Base-by-base conservation (phyloP, 2,888 invertebrate species). In the Drosophila mettleri region DNA sequence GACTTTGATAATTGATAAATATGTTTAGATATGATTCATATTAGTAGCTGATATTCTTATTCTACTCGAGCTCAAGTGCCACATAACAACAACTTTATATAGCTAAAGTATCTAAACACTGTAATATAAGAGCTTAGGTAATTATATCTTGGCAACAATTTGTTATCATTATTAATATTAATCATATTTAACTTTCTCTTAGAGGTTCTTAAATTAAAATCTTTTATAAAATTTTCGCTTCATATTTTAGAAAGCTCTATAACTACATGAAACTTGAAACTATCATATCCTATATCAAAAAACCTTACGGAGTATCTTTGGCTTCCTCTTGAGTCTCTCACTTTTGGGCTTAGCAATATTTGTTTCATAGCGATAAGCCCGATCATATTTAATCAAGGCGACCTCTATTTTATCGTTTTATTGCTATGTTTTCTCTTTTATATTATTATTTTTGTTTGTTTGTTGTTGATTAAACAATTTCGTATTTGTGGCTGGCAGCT, bases 331-430 rank as follows among this genome's bases (percentile, higher is more conserved):
- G 7, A 2, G 3, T 22, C n/a, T 10, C 61, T 76, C 55, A 63
- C 16, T 33, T 62, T 65, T 39, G 29, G 22, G 41, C 62, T 61
- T 34, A 33, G 31, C 8, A 72, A 55, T 62, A 62, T 68, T 74
- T 63, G 57, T 36, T 27, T 3, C 33, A 48, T 5, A 9, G 38
- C 55, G 66, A 61, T 60, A 76, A 65, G 57, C 45, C 29, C 7
- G 12, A 14, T 27, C 39, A 39, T 74, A 43, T 74, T 71, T 77
- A 55, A 31, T 10, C 38, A 27, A 38, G 18, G 31, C 60, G 78
- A 75, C 64, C 78, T 78, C 59, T 51, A 64, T 61, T 73, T 77
- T 67, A 74, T 74, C 57, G 43, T 22, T 59, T 52, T 75, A 70
- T 69, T 73, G 67, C 12, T 31, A 12, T 12, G 61, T 52, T n/a